Evolutionary conservation across 2,797 vertebrate species (phyloP).

Genomic region (Semaprochilodus insignis): DNA sequence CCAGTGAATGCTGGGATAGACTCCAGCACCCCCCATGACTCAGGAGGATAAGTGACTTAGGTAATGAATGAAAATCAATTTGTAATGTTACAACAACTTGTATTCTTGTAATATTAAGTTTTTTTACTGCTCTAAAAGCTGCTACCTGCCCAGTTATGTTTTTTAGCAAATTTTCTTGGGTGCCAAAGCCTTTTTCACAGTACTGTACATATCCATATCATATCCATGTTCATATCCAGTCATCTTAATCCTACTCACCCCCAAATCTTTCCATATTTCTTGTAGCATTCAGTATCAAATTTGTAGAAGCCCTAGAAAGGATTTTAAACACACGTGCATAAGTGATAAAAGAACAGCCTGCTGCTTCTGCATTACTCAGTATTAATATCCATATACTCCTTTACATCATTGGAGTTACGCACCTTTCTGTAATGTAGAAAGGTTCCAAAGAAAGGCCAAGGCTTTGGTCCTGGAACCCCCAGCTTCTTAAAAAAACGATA

Average conservation of each 20-base stretch:
- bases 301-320: conserved; percentile 61
- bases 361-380: background rate
- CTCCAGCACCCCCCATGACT: no score
- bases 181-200: no score
- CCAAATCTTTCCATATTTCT: conserved; percentile 78
- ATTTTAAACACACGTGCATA: background rate
- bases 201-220: no score
- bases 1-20: no score
- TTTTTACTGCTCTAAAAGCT: no score
- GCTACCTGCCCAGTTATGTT: no score
- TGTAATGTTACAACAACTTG: no score
- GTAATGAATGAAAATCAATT: no score
- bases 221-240: no score
- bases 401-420: background rate
- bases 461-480: conserved; percentile 73
- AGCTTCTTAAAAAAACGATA: conserved; percentile 69
- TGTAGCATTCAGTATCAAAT: conserved; percentile 69
- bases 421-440: conserved; percentile 52
- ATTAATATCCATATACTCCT: background rate
- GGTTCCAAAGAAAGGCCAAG: conserved; percentile 74
- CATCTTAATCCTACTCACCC: conserved; percentile 70
- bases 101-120: no score
- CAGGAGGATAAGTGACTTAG: no score
- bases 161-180: no score
- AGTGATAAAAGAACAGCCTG: background rate